Evolutionary conservation across 2,888 invertebrate genomes (phyloP), one percentile per base, ranked within the genome.

Genomic region (Drosophila neotestacea): DNA sequence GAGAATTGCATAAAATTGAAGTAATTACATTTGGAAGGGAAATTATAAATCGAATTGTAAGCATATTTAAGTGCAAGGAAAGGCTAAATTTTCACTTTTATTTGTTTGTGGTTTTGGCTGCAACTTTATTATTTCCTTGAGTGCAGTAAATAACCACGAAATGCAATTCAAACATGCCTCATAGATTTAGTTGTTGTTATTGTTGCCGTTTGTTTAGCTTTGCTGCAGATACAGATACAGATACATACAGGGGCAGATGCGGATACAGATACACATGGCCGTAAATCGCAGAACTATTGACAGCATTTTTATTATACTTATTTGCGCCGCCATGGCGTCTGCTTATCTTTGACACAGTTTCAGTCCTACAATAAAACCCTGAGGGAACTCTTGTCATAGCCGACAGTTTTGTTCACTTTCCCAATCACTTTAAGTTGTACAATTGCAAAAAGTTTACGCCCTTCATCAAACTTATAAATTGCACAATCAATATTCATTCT

Each of bases 71-170:
- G 39, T 62, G 34, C 34, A 55, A 27, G 55, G 52, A 76, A 59
- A 34, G 34, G 27, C 38, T 58, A 72, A 39, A 54, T 51, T 73
- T 60, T 60, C 46, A 41, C 55, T 59, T 82, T 66, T 54, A 64
- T 67, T 22, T 34, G 22, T 11, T 48, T 34, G 34, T 48, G 6
- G 11, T 34, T 48, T 48, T 48, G 55, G 48, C 59, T 54, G 66
- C 54, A 88, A 76, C 66, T 88, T 84, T 81, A 88, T 73, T 86
- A 86, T 84, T 88, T 84, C 84, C 84, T 84, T 86, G 36, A 13
- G 48, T 71, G 72, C 56, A 65, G 65, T 87, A 85, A 85, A 82
- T 82, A 73, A 70, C 56, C 51, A 16, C 34, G 36, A 67, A 78
- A 65, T 69, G 61, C 64, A 68, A 54, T 58, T 58, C 10, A 47